These are phyloP conservation scores for Hemicentrotus pulcherrimus DNA, from an alignment of 35 echinoderm and acorn worm species.

Conservation along the genomic window DNA sequence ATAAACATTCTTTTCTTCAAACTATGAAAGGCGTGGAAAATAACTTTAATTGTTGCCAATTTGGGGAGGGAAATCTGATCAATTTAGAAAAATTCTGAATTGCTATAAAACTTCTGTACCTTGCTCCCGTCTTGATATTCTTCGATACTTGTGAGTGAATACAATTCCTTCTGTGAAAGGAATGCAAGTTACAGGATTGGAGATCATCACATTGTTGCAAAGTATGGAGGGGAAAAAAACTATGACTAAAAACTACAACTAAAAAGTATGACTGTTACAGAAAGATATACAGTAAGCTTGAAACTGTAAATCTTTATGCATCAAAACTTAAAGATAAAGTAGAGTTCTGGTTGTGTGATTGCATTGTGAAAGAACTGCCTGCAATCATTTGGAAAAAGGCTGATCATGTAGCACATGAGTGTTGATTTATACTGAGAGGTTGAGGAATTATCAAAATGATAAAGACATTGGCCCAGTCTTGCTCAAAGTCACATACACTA, in stretches of 20 bases:
- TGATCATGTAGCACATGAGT: too few species aligned
- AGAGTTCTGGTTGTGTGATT: too few species aligned
- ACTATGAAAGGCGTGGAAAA: too few species aligned
- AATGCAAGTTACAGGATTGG: background rate
- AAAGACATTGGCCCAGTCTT: too few species aligned
- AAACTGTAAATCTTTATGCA: background rate
- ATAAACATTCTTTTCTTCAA: background rate
- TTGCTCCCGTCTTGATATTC: slow-evolving; percentile 49
- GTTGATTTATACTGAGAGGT: too few species aligned
- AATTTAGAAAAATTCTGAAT: background rate
- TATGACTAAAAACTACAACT: too few species aligned
- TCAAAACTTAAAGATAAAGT: too few species aligned
- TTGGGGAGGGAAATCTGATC: background rate
- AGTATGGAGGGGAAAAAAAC: too few species aligned
- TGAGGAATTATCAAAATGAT: too few species aligned
- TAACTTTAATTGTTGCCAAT: background rate
- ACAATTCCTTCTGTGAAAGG: slow-evolving; percentile 56
- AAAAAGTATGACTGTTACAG: background rate
- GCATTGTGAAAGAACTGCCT: too few species aligned
- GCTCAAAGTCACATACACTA: too few species aligned
- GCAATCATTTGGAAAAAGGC: too few species aligned
- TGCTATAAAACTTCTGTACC: background rate
- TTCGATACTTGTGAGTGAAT: slow-evolving; percentile 59
- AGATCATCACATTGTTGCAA: background rate
- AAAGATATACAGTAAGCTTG: background rate